Evolutionary conservation across 2,888 invertebrate species (phyloP).

Genomic region (Teleogryllus oceanicus): DNA sequence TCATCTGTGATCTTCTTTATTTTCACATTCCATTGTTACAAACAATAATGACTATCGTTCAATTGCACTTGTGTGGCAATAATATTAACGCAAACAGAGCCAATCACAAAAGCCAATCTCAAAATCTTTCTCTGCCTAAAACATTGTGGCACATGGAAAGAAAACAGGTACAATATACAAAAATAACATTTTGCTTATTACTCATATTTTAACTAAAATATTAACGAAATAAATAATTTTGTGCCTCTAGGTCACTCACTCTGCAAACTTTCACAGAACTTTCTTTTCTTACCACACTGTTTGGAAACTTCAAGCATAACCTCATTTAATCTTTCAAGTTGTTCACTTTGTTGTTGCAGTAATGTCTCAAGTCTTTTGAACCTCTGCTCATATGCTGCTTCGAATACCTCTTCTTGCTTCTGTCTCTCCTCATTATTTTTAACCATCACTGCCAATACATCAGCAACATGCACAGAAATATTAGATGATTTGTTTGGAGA

Average conservation of each 20-base stretch:
- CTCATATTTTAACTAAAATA: too few species aligned
- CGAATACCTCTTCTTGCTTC: slow-evolving; percentile 23
- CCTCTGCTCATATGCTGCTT: slow-evolving; percentile 22
- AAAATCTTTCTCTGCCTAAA: too few species aligned
- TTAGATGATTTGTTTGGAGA: not conserved
- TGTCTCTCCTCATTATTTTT: slow-evolving; percentile 19
- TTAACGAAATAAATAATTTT: too few species aligned
- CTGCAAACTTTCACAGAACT: slow-evolving; percentile 12
- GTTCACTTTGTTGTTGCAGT: slow-evolving; percentile 22
- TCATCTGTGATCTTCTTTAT: too few species aligned
- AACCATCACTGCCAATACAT: slow-evolving; percentile 21
- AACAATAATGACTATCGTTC: too few species aligned
- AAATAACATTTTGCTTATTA: too few species aligned
- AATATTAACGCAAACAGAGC: too few species aligned
- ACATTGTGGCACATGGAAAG: too few species aligned
- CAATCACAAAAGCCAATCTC: too few species aligned
- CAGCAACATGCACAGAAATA: slow-evolving; percentile 25
- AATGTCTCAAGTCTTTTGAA: slow-evolving; percentile 21
- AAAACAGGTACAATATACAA: too few species aligned
- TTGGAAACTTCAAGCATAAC: slow-evolving; percentile 18
- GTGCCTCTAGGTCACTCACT: not conserved
- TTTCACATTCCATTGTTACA: too few species aligned
- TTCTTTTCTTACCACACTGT: slow-evolving; percentile 21
- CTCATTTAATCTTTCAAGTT: slow-evolving; percentile 19
- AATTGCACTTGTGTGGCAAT: too few species aligned